Percentiles rank a stretch among this genome's conserved stretches.
Evolutionary conservation across 1,140 invertebrate species (phyloP).

Genomic region (Cherax destructor): DNA sequence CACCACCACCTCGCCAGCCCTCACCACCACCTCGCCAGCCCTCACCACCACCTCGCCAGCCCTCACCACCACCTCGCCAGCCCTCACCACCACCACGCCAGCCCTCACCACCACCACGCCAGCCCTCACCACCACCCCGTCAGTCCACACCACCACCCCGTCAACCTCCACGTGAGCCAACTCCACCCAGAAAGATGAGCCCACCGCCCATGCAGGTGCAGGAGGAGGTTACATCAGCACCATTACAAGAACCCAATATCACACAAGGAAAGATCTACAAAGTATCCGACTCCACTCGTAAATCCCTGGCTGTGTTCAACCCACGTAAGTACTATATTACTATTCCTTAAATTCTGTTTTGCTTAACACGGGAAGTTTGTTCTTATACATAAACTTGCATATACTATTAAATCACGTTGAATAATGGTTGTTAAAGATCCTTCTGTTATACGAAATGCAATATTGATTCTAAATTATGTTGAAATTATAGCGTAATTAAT

Average conservation of each 20-base stretch:
- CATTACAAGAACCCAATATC: conserved; percentile 42
- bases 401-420: background rate
- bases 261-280: conserved; percentile 39
- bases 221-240: conserved; percentile 4
- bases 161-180: conserved; percentile 37
- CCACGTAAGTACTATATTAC: conserved; percentile 41
- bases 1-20: conserved; percentile 16
- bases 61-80: conserved; percentile 19
- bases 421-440: background rate
- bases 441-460: background rate
- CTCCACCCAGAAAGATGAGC: conserved; percentile 24
- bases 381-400: background rate
- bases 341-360: background rate
- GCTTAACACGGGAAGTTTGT: background rate
- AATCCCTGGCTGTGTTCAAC: conserved; percentile 54
- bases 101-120: conserved; percentile 36
- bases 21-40: conserved; percentile 19
- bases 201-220: conserved; percentile 1
- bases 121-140: conserved; percentile 32
- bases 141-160: conserved; percentile 32
- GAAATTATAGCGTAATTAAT: no score
- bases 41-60: background rate
- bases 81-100: conserved; percentile 22
- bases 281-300: conserved; percentile 29
- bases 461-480: no score